These are phyloP conservation scores for Oryctes rhinoceros DNA, from an alignment of 1,140 invertebrate species.

Conservation along the genomic window DNA sequence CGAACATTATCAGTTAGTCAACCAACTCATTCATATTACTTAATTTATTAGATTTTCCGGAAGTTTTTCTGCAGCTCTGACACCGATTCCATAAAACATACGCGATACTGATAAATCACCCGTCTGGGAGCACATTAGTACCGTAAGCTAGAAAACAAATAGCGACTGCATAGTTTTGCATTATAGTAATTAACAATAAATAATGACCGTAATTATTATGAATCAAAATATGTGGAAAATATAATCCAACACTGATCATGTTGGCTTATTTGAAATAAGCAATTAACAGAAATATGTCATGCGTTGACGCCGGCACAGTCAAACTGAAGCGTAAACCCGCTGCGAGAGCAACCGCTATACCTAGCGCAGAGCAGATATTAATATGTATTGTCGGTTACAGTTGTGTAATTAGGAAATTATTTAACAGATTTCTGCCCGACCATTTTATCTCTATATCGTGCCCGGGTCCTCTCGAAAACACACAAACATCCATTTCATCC, in stretches of 20 bases:
- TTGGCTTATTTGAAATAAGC: slow-evolving; percentile 43
- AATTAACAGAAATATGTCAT: slow-evolving; percentile 43
- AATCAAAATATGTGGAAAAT: slow-evolving; percentile 42
- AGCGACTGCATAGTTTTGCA: slow-evolving; percentile 36
- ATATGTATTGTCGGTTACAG: slow-evolving; percentile 17
- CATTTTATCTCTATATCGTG: neutral
- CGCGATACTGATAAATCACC: slow-evolving; percentile 1
- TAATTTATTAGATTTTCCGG: slow-evolving; percentile 17
- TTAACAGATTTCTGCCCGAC: neutral
- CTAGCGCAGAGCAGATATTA: slow-evolving; percentile 3
- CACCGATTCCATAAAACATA: slow-evolving; percentile 7
- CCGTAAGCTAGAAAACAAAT: slow-evolving; percentile 39
- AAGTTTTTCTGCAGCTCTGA: neutral
- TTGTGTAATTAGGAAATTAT: slow-evolving; percentile 25
- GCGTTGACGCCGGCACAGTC: slow-evolving; percentile 34
- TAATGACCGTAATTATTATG: slow-evolving; percentile 41
- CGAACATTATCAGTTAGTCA: neutral
- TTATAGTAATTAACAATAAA: slow-evolving; percentile 40
- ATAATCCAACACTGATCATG: slow-evolving; percentile 38
- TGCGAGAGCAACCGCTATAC: slow-evolving; percentile 16
- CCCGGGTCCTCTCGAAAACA: neutral
- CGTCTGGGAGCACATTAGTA: slow-evolving; percentile 13
- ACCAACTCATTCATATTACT: slow-evolving; percentile 27
- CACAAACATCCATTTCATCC: too few species aligned
- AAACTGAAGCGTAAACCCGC: slow-evolving; percentile 37